These are phyloP conservation scores for Callipepla californica DNA, from an alignment of 2,113 vertebrate species.

Conservation along the genomic window DNA sequence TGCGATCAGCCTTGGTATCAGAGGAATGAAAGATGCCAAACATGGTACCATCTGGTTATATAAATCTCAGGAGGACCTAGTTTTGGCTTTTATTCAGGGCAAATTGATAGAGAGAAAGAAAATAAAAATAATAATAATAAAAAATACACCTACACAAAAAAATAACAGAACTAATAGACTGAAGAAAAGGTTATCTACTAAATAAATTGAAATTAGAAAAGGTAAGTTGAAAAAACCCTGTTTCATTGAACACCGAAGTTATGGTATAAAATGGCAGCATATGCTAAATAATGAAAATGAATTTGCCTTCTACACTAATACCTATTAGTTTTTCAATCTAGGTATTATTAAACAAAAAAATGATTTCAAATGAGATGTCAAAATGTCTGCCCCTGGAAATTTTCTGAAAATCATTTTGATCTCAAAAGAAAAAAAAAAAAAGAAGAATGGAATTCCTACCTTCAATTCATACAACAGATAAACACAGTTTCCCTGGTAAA, in stretches of 20 bases:
- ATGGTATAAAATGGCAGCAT: background rate
- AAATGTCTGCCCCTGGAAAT: background rate
- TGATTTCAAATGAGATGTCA: background rate
- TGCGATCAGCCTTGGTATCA: background rate
- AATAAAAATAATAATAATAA: background rate
- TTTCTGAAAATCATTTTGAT: background rate
- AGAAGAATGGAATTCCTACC: background rate
- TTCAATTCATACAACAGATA: background rate
- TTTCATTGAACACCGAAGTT: background rate
- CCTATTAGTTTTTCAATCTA: background rate
- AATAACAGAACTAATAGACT: background rate
- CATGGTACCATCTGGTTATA: background rate
- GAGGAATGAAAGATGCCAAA: conserved; percentile 11
- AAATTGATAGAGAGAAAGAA: background rate
- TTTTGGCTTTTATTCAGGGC: conserved; percentile 1
- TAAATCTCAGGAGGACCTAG: background rate
- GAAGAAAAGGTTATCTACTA: background rate
- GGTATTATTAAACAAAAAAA: background rate
- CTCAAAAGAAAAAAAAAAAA: fast-evolving
- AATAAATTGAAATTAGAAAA: background rate
- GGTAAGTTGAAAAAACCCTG: background rate
- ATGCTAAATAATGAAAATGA: background rate
- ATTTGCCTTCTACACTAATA: background rate
- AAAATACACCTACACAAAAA: background rate
- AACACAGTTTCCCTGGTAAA: background rate